Evolutionary conservation across 2,113 vertebrate genomes (phyloP).

Genomic region (Todiramphus chloris): DNA sequence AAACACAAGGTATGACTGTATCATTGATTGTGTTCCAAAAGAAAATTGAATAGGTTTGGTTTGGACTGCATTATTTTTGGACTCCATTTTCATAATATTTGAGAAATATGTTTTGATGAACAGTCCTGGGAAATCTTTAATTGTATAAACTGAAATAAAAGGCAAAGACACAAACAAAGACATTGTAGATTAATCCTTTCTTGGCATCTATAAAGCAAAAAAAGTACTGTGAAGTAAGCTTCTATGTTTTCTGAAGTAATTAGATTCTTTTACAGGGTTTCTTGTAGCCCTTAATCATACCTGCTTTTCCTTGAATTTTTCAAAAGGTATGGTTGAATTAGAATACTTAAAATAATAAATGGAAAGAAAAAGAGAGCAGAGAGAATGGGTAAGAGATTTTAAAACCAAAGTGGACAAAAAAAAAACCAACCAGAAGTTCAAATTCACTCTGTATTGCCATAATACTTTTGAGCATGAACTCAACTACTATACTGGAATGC

Average conservation of each 20-base stretch:
- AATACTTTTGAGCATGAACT: conserved; percentile 1
- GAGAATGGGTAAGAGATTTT: conserved; percentile 6
- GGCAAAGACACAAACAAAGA: conserved; percentile 64
- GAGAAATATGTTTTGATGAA: conserved; percentile 63
- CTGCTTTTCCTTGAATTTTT: conserved; percentile 51
- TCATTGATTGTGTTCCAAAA: background rate
- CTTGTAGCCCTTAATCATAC: conserved; percentile 58
- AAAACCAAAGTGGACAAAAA: background rate
- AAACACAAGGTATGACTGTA: background rate
- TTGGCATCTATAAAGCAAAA: conserved; percentile 63
- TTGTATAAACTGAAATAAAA: conserved; percentile 75
- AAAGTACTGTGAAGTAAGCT: conserved; percentile 63
- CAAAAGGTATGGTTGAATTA: conserved; percentile 57
- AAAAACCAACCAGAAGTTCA: background rate
- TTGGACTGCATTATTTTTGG: background rate
- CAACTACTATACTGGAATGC: background rate
- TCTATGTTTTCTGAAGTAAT: conserved; percentile 68
- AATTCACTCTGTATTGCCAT: background rate
- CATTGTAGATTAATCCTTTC: conserved; percentile 60
- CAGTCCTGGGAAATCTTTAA: conserved; percentile 68
- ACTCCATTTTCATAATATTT: conserved; percentile 27
- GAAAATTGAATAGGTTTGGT: background rate
- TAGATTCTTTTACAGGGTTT: conserved; percentile 55
- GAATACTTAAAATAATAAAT: conserved; percentile 61
- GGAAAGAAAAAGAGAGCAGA: conserved; percentile 16